Evolutionary conservation across 2,888 invertebrate species (phyloP).

Genomic region (Helobdella robusta): DNA sequence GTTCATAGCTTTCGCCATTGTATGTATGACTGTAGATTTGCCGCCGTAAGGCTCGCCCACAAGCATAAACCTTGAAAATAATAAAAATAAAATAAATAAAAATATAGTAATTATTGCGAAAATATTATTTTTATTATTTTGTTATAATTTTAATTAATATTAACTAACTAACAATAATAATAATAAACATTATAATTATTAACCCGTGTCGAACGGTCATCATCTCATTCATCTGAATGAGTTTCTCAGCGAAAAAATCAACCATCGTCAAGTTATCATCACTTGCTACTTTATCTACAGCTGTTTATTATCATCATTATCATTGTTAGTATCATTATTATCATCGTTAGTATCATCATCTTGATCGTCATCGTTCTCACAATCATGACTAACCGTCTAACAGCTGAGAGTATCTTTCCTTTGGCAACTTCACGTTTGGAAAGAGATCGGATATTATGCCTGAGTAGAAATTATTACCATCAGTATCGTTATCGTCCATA

Average conservation of each 20-base stretch:
- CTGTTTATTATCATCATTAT: slow-evolving; percentile 39
- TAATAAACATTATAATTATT: background rate
- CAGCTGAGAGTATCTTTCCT: slow-evolving; percentile 63
- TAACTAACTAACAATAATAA: background rate
- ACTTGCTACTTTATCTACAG: slow-evolving; percentile 58
- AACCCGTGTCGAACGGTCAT: slow-evolving; percentile 72
- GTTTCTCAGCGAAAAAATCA: slow-evolving; percentile 67
- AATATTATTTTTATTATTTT: background rate
- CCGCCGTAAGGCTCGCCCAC: slow-evolving; percentile 83
- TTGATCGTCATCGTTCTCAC: too few species aligned
- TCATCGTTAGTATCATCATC: too few species aligned
- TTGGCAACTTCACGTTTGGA: slow-evolving; percentile 62
- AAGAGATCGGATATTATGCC: slow-evolving; percentile 84
- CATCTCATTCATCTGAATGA: slow-evolving; percentile 75
- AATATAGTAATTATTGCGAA: background rate
- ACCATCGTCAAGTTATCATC: slow-evolving; percentile 65
- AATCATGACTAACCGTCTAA: too few species aligned
- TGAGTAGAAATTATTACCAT: too few species aligned
- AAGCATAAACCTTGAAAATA: slow-evolving; percentile 87
- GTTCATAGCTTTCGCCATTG: slow-evolving; percentile 66
- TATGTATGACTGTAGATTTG: slow-evolving; percentile 70
- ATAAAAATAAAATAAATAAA: too few species aligned
- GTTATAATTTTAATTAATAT: background rate
- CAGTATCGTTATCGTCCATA: too few species aligned
- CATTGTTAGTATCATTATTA: too few species aligned